Evolutionary conservation across 2,797 vertebrate genomes (phyloP).

Genomic region (Halcyon badia): DNA sequence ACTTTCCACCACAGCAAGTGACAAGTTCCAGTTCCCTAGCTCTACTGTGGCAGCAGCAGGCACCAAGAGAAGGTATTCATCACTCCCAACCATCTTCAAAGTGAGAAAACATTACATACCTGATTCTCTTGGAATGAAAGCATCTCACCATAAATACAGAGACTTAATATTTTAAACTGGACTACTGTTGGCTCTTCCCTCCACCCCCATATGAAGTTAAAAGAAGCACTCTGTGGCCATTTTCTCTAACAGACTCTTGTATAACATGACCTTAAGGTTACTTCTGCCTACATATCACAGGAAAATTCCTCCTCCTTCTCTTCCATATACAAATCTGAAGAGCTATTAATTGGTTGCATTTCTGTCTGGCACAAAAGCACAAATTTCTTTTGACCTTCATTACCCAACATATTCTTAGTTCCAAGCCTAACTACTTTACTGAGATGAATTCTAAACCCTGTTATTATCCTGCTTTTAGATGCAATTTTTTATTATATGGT

Average conservation of each 20-base stretch:
- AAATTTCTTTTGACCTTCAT: background rate
- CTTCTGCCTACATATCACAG: background rate
- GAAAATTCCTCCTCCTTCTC: background rate
- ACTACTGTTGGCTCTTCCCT: background rate
- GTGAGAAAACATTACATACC: background rate
- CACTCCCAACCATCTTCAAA: background rate
- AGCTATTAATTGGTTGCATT: conserved; percentile 1
- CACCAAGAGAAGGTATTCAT: background rate
- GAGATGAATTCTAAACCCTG: background rate
- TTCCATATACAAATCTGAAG: background rate
- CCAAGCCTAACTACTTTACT: background rate
- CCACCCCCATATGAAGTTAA: background rate
- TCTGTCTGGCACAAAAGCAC: background rate
- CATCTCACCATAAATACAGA: background rate
- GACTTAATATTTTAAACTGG: background rate
- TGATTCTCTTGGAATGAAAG: background rate
- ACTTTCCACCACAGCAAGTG: background rate
- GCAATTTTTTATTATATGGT: background rate
- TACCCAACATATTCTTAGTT: background rate
- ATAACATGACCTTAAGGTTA: background rate
- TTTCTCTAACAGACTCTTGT: background rate
- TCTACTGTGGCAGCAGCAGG: background rate
- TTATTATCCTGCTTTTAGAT: background rate
- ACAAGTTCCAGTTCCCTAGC: background rate
- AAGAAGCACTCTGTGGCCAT: background rate